Evolutionary conservation across 2,888 invertebrate genomes (phyloP).

Genomic region (Antheraea yamamai): DNA sequence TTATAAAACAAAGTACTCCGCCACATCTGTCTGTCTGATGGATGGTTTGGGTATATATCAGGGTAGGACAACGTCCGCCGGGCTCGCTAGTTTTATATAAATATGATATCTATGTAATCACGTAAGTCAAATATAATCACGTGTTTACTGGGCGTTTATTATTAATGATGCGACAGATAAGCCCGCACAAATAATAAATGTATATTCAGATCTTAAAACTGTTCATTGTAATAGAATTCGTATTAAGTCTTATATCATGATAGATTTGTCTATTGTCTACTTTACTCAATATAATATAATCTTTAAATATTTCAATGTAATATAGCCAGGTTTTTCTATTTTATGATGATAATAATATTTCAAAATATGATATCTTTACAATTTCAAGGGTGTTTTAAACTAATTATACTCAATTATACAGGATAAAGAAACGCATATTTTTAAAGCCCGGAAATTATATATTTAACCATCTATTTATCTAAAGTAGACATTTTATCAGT

Average conservation of each 20-base stretch:
- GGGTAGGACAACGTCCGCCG: too few species aligned
- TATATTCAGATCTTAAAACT: not conserved
- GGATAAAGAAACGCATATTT: not conserved
- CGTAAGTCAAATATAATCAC: not conserved
- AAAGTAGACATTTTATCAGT: not conserved
- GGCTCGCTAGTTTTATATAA: too few species aligned
- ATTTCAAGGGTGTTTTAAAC: not conserved
- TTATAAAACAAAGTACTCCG: too few species aligned
- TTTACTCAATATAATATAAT: not conserved
- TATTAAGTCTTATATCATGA: conserved; percentile 3
- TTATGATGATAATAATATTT: not conserved
- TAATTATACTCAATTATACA: not conserved
- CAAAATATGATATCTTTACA: not conserved
- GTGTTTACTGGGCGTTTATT: too few species aligned
- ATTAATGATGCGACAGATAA: not conserved
- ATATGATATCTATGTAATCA: not conserved
- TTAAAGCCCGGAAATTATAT: not conserved
- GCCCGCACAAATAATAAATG: not conserved
- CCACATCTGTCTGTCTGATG: too few species aligned
- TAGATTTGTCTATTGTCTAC: not conserved
- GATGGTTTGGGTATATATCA: too few species aligned
- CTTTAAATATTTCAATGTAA: not conserved
- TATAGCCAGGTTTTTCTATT: not conserved
- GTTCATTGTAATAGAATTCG: not conserved
- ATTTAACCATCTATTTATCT: not conserved